Evolutionary conservation across 1,140 invertebrate genomes (phyloP), one percentile per base, ranked within the genome.

Genomic region (Protaetia brevitarsis): DNA sequence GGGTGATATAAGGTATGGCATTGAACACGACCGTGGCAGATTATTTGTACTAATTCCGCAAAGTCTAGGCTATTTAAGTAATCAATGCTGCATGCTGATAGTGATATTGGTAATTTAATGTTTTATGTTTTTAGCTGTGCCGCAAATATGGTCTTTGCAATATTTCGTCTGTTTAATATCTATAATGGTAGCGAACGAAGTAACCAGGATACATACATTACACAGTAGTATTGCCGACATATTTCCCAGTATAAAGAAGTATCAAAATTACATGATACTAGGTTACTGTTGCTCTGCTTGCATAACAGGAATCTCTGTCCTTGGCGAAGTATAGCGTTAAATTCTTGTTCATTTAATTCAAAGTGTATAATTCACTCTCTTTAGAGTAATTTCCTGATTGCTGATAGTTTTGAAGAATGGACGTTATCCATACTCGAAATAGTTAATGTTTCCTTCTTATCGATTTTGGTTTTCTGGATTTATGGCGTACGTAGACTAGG

Each of bases 401-500:
- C n/a, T 2, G 29, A 29, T n/a, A 29, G 30, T 16, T 59, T 28
- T 28, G 11, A 13, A 31, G 27, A 13, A 27, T 28, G 26, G 23
- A 29, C 30, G 30, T 13, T 59, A 28, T 19, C 29, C 10, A 8
- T 62, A n/a, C 8, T 62, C 7, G 60, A 62, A 36, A 19, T 62
- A 21, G 8, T 62, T n/a, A 62, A 62, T 21, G 27, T 62, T 21
- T 26, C 31, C 7, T 34, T 8, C 23, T 34, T 62, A 29, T 10
- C 27, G 7, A 56, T 51, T 56, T 10, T 65, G 29, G 56, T 65
- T 3, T 65, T 27, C 27, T 65, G 51, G 16, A 11, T 65, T 1
- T 65, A 65, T 34, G 63, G 63, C 21, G 63, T 65, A 29, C 28
- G 30, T 2, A 13, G 56, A 58, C 23, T 65, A 10, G 19, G 28